Conservation (phyloP, 1,140 invertebrate genomes). For the Drosophila mauritiana region DNA sequence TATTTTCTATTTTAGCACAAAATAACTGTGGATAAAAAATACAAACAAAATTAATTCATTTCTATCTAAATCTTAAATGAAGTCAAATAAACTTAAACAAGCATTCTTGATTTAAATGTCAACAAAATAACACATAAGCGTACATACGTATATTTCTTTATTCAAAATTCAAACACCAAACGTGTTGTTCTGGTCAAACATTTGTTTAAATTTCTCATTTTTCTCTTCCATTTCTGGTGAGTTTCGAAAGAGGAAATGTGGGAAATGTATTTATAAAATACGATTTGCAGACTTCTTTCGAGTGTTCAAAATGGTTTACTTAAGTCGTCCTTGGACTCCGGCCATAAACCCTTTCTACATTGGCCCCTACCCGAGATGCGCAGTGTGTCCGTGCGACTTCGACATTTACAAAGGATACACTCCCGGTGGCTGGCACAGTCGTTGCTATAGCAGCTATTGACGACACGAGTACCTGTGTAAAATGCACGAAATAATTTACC, state of each 20-base stretch:
- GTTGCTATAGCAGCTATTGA: conserved; percentile 14
- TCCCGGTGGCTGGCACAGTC: conserved; percentile 41
- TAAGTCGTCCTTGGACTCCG: not conserved
- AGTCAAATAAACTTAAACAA: not conserved
- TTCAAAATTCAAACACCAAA: not conserved
- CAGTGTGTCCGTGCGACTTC: conserved; percentile 36
- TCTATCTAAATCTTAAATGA: not conserved
- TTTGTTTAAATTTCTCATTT: not conserved
- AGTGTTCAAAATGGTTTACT: conserved; percentile 28
- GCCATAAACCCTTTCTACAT: conserved; percentile 60
- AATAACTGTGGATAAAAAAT: no score
- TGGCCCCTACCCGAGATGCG: conserved; percentile 43
- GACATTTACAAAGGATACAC: conserved; percentile 47
- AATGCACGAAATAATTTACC: not conserved
- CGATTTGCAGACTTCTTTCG: not conserved
- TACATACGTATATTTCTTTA: not conserved
- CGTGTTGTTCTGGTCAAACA: not conserved
- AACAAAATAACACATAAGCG: not conserved
- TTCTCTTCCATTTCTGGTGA: conserved; percentile 4
- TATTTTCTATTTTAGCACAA: no score
- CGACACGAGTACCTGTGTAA: not conserved
- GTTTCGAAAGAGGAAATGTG: not conserved
- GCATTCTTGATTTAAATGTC: not conserved
- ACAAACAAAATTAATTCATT: no score
- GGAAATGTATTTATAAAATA: not conserved